Evolutionary conservation across 2,888 invertebrate genomes (phyloP).

Genomic region (Pterostichus madidus): DNA sequence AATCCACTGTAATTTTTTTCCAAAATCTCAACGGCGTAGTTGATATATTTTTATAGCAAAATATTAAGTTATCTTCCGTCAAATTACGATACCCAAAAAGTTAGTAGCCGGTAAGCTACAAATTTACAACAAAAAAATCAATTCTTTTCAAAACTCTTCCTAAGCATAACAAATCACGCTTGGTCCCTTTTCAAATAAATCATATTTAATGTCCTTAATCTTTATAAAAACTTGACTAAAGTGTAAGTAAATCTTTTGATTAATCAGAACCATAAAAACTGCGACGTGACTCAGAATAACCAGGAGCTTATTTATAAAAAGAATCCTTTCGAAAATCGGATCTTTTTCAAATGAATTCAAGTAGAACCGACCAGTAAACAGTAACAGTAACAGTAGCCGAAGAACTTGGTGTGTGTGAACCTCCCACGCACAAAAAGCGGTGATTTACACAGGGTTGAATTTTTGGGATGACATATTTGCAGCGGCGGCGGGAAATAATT

Average conservation of each 20-base stretch:
- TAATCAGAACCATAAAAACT: conserved; percentile 3
- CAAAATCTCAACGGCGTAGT: no score
- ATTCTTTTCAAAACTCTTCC: no score
- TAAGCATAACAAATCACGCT: no score
- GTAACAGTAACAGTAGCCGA: background rate
- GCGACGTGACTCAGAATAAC: conserved; percentile 3
- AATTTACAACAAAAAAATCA: no score
- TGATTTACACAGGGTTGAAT: conserved; percentile 1
- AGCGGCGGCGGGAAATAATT: background rate
- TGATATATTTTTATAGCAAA: no score
- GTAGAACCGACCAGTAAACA: background rate
- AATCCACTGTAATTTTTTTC: no score
- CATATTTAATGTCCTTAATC: conserved; percentile 22
- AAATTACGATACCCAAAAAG: no score
- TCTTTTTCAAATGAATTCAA: background rate
- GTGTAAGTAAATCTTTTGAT: conserved; percentile 20
- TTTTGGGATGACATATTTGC: background rate
- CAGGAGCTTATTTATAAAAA: background rate
- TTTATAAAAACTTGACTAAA: conserved; percentile 7
- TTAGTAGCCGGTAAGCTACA: no score
- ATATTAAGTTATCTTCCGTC: no score
- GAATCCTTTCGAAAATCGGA: background rate
- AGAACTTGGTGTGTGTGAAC: background rate
- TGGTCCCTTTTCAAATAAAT: conserved; percentile 13
- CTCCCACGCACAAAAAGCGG: background rate